phyloP scores from a whole-genome alignment of 2,797 vertebrate species.

The Phalloptychus januarius region DNA sequence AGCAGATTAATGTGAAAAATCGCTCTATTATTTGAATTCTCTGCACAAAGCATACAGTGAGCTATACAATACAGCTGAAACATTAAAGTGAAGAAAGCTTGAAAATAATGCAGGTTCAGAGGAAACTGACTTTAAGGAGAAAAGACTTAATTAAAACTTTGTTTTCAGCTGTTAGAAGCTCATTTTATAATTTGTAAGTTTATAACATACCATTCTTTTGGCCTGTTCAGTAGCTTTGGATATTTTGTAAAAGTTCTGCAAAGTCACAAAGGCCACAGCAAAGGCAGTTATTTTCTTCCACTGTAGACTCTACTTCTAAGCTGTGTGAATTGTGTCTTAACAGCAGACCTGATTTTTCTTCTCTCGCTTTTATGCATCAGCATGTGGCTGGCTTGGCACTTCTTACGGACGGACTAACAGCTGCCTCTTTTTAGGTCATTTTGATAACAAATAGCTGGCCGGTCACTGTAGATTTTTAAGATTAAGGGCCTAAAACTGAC shows the following conservation, averaged over 20 bases:
- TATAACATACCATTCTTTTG: background rate
- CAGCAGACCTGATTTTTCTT: background rate
- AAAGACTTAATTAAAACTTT: background rate
- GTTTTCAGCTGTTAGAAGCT: background rate
- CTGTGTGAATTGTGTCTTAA: background rate
- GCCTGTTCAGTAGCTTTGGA: constrained; percentile 1
- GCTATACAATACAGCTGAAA: background rate
- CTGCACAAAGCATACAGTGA: background rate
- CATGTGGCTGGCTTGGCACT: background rate
- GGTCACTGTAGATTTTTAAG: background rate
- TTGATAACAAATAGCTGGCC: background rate
- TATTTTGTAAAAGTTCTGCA: constrained; percentile 1
- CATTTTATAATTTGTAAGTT: background rate
- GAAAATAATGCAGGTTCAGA: background rate
- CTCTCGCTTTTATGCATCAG: background rate
- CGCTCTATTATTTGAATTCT: background rate
- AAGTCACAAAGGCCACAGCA: constrained; percentile 7
- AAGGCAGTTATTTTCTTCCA: background rate
- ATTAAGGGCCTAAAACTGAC: background rate
- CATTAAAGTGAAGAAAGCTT: background rate
- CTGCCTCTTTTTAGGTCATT: background rate
- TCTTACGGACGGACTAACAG: background rate
- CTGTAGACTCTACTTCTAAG: background rate
- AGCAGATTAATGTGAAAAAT: background rate
- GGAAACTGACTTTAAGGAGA: background rate